Conservation (phyloP, 2,888 invertebrate species). For the Cerastis rubricosa region DNA sequence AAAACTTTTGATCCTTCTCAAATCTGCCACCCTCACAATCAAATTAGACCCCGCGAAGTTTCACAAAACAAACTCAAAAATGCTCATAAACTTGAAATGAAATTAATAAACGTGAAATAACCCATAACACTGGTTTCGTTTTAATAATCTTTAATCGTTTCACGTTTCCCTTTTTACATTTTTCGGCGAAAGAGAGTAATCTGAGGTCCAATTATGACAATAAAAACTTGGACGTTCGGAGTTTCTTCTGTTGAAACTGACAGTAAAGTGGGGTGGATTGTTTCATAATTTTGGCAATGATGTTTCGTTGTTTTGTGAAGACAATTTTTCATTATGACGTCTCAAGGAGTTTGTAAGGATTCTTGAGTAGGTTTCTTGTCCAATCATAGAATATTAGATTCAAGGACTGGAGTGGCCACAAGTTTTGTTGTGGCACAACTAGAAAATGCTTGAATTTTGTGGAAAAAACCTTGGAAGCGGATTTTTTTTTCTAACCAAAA, state of each 20-base stretch:
- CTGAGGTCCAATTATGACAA: slow-evolving; percentile 51
- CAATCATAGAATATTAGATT: slow-evolving; percentile 7
- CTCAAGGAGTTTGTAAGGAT: slow-evolving; percentile 14
- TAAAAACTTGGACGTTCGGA: slow-evolving; percentile 50
- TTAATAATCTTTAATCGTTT: slow-evolving; percentile 55
- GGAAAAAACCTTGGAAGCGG: neutral
- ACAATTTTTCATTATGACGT: slow-evolving; percentile 32
- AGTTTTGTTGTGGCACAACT: neutral
- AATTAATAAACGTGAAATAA: slow-evolving; percentile 57
- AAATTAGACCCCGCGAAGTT: slow-evolving; percentile 39
- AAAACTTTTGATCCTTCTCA: slow-evolving; percentile 23
- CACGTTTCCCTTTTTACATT: slow-evolving; percentile 25
- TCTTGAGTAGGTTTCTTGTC: neutral
- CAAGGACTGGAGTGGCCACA: neutral
- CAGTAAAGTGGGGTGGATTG: slow-evolving; percentile 50
- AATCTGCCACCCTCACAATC: slow-evolving; percentile 30
- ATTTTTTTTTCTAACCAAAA: neutral
- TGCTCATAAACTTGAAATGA: slow-evolving; percentile 44
- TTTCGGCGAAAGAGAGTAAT: slow-evolving; percentile 33
- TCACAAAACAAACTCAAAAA: slow-evolving; percentile 34
- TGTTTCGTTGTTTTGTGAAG: slow-evolving; percentile 41
- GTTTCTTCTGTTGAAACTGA: slow-evolving; percentile 37
- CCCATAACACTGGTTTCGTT: slow-evolving; percentile 35
- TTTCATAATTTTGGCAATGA: slow-evolving; percentile 42
- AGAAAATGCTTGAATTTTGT: neutral